Conservation (phyloP, 2,797 vertebrate genomes). For the Cephalopachus bancanus region DNA sequence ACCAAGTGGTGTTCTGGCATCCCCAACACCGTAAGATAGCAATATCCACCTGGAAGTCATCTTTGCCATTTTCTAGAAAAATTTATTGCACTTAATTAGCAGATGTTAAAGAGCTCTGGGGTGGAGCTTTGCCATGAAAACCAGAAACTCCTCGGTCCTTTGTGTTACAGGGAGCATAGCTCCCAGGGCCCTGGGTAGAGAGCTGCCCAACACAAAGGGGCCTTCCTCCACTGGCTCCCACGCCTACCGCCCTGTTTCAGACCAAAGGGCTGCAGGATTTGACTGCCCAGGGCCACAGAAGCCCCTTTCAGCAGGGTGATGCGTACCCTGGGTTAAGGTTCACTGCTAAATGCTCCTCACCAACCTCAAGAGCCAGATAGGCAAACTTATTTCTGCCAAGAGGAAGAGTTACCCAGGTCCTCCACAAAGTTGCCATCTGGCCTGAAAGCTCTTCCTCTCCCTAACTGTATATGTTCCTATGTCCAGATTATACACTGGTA, state of each 20-base stretch:
- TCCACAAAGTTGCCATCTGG: background rate
- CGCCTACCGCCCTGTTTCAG: background rate
- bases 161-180: background rate
- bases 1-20: slow-evolving; percentile 81
- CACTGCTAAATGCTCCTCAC: background rate
- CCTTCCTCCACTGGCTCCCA: background rate
- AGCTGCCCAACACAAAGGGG: background rate
- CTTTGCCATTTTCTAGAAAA: slow-evolving; percentile 85
- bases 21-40: slow-evolving; percentile 72
- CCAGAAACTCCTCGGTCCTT: slow-evolving; percentile 39
- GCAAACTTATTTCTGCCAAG: background rate
- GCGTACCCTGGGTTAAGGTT: background rate
- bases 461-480: background rate
- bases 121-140: slow-evolving; percentile 59
- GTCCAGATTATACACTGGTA: slow-evolving; percentile 27
- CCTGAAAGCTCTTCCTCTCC: background rate
- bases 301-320: background rate
- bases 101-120: slow-evolving; percentile 80
- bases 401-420: background rate
- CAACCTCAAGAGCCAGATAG: background rate
- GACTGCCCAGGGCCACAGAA: background rate
- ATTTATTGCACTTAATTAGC: slow-evolving; percentile 86
- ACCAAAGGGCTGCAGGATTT: background rate
- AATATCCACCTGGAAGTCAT: slow-evolving; percentile 81
- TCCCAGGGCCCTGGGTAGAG: background rate